Conservation (phyloP, 2,113 vertebrate species). For the Rostratula benghalensis region DNA sequence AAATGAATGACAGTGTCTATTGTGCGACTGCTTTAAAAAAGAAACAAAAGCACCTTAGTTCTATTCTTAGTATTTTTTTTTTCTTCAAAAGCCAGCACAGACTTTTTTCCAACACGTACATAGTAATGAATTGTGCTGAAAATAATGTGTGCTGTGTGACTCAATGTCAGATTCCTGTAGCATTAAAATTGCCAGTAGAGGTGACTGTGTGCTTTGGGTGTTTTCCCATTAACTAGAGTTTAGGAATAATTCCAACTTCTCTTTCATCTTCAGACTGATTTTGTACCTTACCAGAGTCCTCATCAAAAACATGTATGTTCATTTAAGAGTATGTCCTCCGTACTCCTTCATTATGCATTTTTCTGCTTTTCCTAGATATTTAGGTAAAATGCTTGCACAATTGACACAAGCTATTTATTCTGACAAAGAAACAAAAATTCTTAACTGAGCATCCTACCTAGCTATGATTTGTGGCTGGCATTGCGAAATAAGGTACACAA, state of each 20-base stretch:
- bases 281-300: not conserved
- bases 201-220: not conserved
- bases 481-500: not conserved
- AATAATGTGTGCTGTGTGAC: not conserved
- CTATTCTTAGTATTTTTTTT: not conserved
- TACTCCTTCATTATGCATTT: not conserved
- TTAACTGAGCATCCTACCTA: not conserved
- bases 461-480: not conserved
- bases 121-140: not conserved
- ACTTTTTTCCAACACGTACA: not conserved
- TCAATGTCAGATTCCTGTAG: slow-evolving; percentile 1
- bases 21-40: not conserved
- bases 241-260: not conserved
- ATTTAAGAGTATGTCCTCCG: not conserved
- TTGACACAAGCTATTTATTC: not conserved
- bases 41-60: not conserved
- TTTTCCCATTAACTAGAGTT: not conserved
- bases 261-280: not conserved
- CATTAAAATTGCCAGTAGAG: not conserved
- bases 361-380: not conserved
- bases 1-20: not conserved
- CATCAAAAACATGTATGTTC: not conserved
- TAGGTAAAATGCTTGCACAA: not conserved
- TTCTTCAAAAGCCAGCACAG: not conserved
- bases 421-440: not conserved